Evolutionary conservation across 2,888 invertebrate species (phyloP), one percentile per base, ranked within the genome.

Genomic region (Trichogramma evanescens): DNA sequence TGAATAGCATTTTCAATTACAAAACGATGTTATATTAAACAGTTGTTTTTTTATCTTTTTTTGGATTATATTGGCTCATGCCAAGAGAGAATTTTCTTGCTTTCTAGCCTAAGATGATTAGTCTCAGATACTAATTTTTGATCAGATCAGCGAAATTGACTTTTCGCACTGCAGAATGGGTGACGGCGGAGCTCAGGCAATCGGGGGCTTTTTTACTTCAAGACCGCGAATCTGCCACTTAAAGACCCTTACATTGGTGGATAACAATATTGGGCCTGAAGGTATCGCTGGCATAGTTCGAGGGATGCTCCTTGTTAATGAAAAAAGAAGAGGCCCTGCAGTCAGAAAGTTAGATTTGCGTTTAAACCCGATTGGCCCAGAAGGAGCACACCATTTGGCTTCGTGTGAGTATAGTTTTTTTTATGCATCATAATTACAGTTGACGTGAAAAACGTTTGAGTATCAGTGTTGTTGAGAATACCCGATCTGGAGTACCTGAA

Each of bases 111-210:
- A 26, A 26, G 2, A 26, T 26, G 3, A 26, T 26, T 26, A 26
- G 3, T 26, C 26, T 26, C 26, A 26, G 26, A 26, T 26, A 26
- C 2, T 26, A 1, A 26, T 26, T 26, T 26, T 26, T 5, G 7
- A n/a, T 3, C 49, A 80, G 66, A 74, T 87, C 42, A 80, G 82
- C 64, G 84, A 85, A 68, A 69, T 88, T 43, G 85, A 87, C 72
- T 82, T 88, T 54, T 86, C 86, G 62, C 83, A 87, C 70, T 87
- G 87, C 71, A 81, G 82, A 66, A 83, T 87, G 54, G 82, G 81
- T 3, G 82, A 87, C 70, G 79, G 80, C 51, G 87, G 87, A 0
- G 84, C 86, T 69, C 80, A 84, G 59, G 86, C 86, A 13, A 75
- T 87, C 3, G 86, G 84, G 0, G 85, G 84, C 65, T 70, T 72